Evolutionary conservation across 2,888 invertebrate species (phyloP).

Genomic region (Sarcophaga carnaria): DNA sequence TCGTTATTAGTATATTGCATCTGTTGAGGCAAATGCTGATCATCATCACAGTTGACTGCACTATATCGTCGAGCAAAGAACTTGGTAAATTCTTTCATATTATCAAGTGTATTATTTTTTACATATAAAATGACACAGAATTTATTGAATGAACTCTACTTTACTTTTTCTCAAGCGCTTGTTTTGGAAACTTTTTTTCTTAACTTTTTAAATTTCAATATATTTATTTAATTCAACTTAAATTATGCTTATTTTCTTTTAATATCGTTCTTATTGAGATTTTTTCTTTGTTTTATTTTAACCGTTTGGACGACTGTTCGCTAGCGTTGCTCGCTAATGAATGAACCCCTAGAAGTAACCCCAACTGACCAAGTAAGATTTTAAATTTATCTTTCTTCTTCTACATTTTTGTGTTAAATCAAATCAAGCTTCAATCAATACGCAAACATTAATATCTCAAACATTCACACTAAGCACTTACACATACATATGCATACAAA

Average conservation of each 20-base stretch:
- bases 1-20: slow-evolving; percentile 35
- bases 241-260: slow-evolving; percentile 20
- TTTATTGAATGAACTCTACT: neutral
- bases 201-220: slow-evolving; percentile 18
- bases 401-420: slow-evolving; percentile 26
- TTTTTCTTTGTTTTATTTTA: slow-evolving; percentile 34
- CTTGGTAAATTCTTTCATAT: slow-evolving; percentile 86
- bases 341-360: slow-evolving; percentile 78
- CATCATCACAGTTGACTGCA: slow-evolving; percentile 82
- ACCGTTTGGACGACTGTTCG: slow-evolving; percentile 78
- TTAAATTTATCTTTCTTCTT: slow-evolving; percentile 57
- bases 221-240: slow-evolving; percentile 24
- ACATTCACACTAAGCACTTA: slow-evolving; percentile 35
- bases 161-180: neutral
- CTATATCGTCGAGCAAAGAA: slow-evolving; percentile 85
- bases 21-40: slow-evolving; percentile 58
- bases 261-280: slow-evolving; percentile 40
- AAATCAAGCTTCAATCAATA: slow-evolving; percentile 48
- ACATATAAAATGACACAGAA: slow-evolving; percentile 39
- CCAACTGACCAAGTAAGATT: slow-evolving; percentile 75
- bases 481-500: slow-evolving; percentile 34
- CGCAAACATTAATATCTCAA: slow-evolving; percentile 58
- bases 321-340: slow-evolving; percentile 80
- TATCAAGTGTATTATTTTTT: slow-evolving; percentile 42
- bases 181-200: slow-evolving; percentile 18